Evolutionary conservation across 2,113 vertebrate species (phyloP).

Genomic region (Jaculus jaculus): DNA sequence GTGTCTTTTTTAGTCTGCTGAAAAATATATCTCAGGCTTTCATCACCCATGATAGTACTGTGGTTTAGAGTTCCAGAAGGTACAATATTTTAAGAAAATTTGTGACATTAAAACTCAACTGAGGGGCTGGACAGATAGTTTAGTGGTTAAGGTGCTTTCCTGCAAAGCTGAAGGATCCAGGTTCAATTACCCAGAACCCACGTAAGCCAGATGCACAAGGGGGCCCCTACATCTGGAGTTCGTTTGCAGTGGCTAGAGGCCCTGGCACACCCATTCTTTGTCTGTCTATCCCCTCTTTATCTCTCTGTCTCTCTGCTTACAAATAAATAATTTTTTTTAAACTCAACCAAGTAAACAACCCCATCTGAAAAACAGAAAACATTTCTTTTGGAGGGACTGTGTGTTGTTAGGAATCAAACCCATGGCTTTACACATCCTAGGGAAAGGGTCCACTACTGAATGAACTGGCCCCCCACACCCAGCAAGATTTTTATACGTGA

Average conservation of each 20-base stretch:
- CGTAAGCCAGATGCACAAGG: no score
- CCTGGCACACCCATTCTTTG: no score
- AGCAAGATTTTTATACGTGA: neutral
- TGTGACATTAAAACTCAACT: neutral
- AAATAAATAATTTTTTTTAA: neutral
- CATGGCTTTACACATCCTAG: neutral
- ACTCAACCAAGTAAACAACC: neutral
- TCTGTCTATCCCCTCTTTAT: no score
- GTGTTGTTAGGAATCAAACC: neutral
- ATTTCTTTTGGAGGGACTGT: neutral
- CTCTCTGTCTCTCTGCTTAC: no score
- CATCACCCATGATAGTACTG: neutral
- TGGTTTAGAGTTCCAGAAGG: neutral
- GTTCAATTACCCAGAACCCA: no score
- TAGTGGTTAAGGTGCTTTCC: no score
- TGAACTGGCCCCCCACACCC: no score
- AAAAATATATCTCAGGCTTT: constrained; percentile 5
- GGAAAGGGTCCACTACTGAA: neutral
- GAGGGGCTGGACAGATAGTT: no score
- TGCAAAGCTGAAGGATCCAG: no score
- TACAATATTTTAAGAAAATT: neutral
- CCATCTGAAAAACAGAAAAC: neutral
- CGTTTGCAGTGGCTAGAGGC: no score
- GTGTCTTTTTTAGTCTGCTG: neutral
- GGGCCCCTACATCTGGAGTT: neutral